Percentiles rank a stretch among this genome's conserved stretches.
Conservation (phyloP, 2,888 invertebrate genomes). For the Yponomeuta plumbellus region DNA sequence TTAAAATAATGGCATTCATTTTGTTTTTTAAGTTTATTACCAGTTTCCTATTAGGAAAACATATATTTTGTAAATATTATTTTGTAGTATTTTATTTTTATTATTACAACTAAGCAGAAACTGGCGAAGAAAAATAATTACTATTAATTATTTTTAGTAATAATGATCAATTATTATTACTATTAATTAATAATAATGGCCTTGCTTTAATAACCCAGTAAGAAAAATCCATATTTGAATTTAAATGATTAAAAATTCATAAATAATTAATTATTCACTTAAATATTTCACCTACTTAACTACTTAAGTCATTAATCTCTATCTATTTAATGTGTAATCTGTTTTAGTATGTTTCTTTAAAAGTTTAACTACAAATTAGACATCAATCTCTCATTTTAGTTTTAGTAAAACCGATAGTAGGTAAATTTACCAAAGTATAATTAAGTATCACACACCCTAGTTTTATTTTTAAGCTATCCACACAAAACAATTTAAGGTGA, state of each 20-base stretch:
- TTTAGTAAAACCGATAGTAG: slow-evolving; percentile 40
- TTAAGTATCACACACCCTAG: slow-evolving; percentile 64
- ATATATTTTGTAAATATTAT: slow-evolving; percentile 12
- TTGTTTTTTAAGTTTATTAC: neutral
- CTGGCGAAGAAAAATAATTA: no score
- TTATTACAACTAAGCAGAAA: neutral
- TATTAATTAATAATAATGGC: no score
- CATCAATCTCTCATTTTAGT: slow-evolving; percentile 10
- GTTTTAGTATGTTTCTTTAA: slow-evolving; percentile 3
- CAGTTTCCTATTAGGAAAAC: neutral
- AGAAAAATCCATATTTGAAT: neutral
- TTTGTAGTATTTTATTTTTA: slow-evolving; percentile 10
- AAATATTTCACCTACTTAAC: no score
- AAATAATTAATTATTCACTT: neutral
- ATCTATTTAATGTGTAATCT: slow-evolving; percentile 5
- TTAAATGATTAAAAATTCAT: neutral
- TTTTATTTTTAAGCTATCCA: slow-evolving; percentile 27
- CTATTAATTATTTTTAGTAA: no score
- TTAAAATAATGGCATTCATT: neutral
- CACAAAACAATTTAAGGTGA: neutral
- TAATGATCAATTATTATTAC: no score
- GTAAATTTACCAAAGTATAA: slow-evolving; percentile 74
- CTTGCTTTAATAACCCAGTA: no score
- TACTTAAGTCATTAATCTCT: neutral
- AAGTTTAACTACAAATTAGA: slow-evolving; percentile 5